Base-by-base conservation (phyloP, 2,113 vertebrate species). In the Agelaius tricolor region DNA sequence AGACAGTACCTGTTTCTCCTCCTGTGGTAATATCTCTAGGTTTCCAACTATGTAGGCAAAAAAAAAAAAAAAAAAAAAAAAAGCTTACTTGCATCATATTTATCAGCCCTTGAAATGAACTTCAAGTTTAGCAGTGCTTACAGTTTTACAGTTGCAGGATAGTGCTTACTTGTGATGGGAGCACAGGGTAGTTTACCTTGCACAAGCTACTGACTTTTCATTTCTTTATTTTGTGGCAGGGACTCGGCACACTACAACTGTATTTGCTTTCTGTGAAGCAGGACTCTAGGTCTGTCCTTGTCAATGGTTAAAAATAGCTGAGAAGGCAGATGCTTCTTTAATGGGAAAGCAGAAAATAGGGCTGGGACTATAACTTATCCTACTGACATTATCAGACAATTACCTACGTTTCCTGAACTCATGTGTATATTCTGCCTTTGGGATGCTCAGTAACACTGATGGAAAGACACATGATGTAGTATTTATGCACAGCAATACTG, bases 391-490 rank as follows among this genome's bases (percentile, higher is more conserved):
- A 76, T 23, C 9, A 49, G 69, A 76, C 7, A 71, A 46, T 46
- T 62, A 57, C 14, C 21, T 28, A 68, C 15, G 6, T 82, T 78
- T 93, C n/a, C 43, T 76, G 43, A 84, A 49, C 31, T 51, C 2
- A 0, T 61, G 28, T 37, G n/a, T 41, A 7, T 2, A 9, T 80
- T 61, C 15, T 75, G 11, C 43, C 16, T 87, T 74, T 68, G 39
- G 26, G 22, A 21, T 44, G 28, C 12, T 63, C 54, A 58, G 54
- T 8, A 77, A 24, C 54, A 28, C 10, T 46, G 66, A 30, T 27
- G 28, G 59, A 65, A 26, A 52, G 19, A 66, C 13, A 58, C 0
- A 0, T 2, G 9, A 17, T 33, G 20, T 19, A 80, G 18, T 37
- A 54, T 77, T 92, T 37, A 86, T 10, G 5, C 18, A 35, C 46